phyloP scores from a whole-genome alignment of 1,140 invertebrate genomes.

The Pseudoatta argentina region DNA sequence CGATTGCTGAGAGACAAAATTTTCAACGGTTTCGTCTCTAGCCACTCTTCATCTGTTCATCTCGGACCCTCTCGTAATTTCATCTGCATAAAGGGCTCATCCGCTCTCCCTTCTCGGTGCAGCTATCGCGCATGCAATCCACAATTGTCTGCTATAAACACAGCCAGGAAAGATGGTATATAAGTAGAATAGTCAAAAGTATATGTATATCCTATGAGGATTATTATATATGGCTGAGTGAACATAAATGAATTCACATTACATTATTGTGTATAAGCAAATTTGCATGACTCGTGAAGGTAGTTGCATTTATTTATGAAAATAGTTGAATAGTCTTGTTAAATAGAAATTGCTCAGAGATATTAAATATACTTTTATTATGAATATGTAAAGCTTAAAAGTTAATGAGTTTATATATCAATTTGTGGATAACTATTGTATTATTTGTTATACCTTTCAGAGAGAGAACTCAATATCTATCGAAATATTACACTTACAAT shows the following conservation, averaged over 20 bases:
- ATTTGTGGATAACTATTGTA: neutral
- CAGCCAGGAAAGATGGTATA: slow-evolving; percentile 79
- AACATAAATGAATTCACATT: neutral
- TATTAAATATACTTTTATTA: slow-evolving; percentile 25
- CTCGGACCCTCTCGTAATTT: slow-evolving; percentile 82
- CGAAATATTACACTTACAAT: slow-evolving; percentile 1
- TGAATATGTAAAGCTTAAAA: neutral
- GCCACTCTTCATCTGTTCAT: slow-evolving; percentile 82
- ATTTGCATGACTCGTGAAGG: slow-evolving; percentile 12
- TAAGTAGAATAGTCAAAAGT: slow-evolving; percentile 76
- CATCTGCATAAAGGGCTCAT: slow-evolving; percentile 82
- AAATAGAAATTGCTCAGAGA: neutral
- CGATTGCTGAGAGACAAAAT: slow-evolving; percentile 73
- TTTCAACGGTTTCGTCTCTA: slow-evolving; percentile 77
- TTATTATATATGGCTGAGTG: slow-evolving; percentile 34
- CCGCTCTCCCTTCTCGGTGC: slow-evolving; percentile 79
- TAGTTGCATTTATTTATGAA: slow-evolving; percentile 20
- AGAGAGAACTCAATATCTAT: neutral
- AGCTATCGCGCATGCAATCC: slow-evolving; percentile 74
- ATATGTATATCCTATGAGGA: slow-evolving; percentile 65
- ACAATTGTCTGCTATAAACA: slow-evolving; percentile 77
- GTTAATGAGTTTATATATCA: neutral
- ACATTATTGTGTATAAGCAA: slow-evolving; percentile 28
- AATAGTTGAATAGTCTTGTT: neutral
- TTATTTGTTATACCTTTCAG: neutral